A percentile compares a stretch with the other conserved stretches of the same genome.
Evolutionary conservation across 2,797 vertebrate species (phyloP).

Genomic region (Lacerta agilis): DNA sequence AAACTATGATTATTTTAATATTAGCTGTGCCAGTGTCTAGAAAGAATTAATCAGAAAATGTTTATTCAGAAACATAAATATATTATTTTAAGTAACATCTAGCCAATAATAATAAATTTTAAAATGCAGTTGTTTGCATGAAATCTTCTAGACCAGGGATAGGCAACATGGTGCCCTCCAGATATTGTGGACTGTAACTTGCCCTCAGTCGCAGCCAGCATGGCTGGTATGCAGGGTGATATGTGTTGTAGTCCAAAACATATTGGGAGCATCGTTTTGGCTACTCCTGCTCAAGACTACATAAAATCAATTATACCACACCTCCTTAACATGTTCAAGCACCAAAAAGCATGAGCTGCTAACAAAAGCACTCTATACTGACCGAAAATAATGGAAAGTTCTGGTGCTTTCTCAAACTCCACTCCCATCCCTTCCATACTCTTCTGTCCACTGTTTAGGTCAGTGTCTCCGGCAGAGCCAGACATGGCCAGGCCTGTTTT

Average conservation of each 20-base stretch:
- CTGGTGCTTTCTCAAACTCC: not conserved
- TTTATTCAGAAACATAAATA: not conserved
- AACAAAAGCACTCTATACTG: too few relatives aligned
- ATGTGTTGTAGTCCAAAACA: not conserved
- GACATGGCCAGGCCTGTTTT: not conserved
- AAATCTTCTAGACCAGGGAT: not conserved
- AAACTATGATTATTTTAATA: not conserved
- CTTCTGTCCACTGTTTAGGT: not conserved
- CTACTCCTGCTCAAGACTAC: not conserved
- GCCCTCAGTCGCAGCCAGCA: too few relatives aligned
- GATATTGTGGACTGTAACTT: not conserved
- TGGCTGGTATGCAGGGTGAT: too few relatives aligned
- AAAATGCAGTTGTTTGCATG: not conserved
- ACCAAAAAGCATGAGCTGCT: not conserved
- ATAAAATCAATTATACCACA: too few relatives aligned
- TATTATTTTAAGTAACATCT: slow-evolving; percentile 1
- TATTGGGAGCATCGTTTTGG: not conserved
- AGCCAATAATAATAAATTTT: not conserved
- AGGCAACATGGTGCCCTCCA: not conserved
- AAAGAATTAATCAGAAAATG: not conserved
- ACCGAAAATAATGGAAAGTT: not conserved
- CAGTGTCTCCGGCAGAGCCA: not conserved
- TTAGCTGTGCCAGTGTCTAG: not conserved
- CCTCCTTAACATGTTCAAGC: not conserved
- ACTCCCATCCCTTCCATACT: not conserved